These are phyloP conservation scores for Gnathonemus longibarbis DNA, from an alignment of 2,113 vertebrate species.

Conservation along the genomic window DNA sequence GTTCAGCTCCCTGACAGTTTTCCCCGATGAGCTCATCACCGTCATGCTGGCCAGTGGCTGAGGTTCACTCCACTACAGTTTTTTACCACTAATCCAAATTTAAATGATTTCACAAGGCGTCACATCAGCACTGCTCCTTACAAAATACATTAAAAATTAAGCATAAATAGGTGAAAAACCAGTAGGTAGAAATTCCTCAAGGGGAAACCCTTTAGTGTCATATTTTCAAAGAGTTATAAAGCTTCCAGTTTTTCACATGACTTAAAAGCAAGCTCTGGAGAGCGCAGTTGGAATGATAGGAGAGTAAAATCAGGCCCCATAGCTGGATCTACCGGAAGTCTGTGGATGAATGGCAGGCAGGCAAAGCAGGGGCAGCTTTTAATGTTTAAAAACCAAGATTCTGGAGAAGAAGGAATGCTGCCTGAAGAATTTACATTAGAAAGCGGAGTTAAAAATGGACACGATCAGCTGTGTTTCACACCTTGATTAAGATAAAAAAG, in stretches of 20 bases:
- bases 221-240: neutral
- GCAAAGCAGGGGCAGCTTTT: neutral
- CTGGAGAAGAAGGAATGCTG: neutral
- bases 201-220: neutral
- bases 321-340: neutral
- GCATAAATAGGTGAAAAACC: neutral
- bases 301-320: slow-evolving; percentile 13
- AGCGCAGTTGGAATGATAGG: slow-evolving; percentile 11
- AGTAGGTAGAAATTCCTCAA: neutral
- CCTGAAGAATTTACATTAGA: neutral
- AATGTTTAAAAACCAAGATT: neutral
- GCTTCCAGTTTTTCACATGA: neutral
- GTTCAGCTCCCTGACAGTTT: neutral
- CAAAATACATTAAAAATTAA: neutral
- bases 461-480: neutral
- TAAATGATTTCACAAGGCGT: neutral
- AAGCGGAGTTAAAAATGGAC: neutral
- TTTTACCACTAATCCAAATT: neutral
- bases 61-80: neutral
- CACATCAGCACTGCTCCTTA: neutral
- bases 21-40: neutral
- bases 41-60: neutral
- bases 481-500: neutral
- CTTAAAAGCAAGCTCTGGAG: neutral
- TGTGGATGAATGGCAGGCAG: neutral